Percentiles rank a stretch among this genome's conserved stretches.
Conservation (phyloP, 1,140 invertebrate genomes). For the Drosophila athabasca region DNA sequence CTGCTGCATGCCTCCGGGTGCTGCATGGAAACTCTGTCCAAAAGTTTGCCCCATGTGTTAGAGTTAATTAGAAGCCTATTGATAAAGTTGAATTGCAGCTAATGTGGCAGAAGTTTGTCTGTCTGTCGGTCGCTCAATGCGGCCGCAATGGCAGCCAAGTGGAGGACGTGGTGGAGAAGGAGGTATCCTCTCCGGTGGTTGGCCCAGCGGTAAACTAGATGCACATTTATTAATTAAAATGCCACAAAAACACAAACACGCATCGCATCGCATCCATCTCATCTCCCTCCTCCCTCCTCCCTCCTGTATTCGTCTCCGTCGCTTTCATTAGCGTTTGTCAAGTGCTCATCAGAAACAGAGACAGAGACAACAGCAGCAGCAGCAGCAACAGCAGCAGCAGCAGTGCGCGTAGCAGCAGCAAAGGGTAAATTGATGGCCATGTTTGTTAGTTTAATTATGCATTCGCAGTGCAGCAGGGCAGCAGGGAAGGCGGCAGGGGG, state of each 20-base stretch:
- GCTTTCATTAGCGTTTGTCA: slow-evolving; percentile 61
- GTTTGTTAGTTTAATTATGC: slow-evolving; percentile 76
- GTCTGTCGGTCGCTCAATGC: slow-evolving; percentile 37
- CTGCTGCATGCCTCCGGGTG: too few species aligned
- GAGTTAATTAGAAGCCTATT: slow-evolving; percentile 76
- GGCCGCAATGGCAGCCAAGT: neutral
- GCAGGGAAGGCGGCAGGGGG: neutral
- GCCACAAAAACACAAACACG: slow-evolving; percentile 58
- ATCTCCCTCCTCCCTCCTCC: neutral
- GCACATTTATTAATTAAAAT: slow-evolving; percentile 76
- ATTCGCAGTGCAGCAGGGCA: slow-evolving; percentile 29
- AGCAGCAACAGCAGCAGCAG: too few species aligned
- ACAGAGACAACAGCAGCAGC: slow-evolving; percentile 8
- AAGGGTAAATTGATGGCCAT: slow-evolving; percentile 40
- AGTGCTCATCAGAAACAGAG: slow-evolving; percentile 62
- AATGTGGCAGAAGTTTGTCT: slow-evolving; percentile 44
- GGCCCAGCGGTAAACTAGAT: slow-evolving; percentile 13
- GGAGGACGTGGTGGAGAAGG: too few species aligned
- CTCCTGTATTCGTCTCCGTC: neutral
- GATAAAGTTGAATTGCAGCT: slow-evolving; percentile 70
- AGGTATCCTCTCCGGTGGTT: neutral
- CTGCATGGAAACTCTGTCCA: neutral
- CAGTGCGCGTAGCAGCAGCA: neutral
- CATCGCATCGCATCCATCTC: neutral
- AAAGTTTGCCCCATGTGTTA: slow-evolving; percentile 25